Evolutionary conservation across 2,888 invertebrate species (phyloP), one percentile per base, ranked within the genome.

Genomic region (Dysmachus trigonus): DNA sequence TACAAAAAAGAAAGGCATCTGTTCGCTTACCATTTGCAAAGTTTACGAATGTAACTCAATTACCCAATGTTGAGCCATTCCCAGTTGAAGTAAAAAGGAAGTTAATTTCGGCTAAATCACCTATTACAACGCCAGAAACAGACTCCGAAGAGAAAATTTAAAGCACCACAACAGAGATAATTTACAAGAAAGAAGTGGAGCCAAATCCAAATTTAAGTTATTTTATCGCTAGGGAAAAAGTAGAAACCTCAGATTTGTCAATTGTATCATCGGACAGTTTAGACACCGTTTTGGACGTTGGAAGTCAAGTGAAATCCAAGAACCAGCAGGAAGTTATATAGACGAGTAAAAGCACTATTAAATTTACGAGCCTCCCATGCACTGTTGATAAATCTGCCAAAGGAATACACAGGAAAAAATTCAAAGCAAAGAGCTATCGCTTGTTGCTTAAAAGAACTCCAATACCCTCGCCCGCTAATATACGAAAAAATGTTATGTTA

Each of bases 241-340:
- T 91, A 1, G 92, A 92, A 38, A 91, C 91, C 87, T 92, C 92
- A 0, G 92, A 92, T 83, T 91, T 92, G 10, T 92, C 92, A 85
- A 92, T 92, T 0, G 92, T 92, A 2, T 92, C 92, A 3, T 92
- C 92, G 0, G 92, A 92, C 88, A 92, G 92, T 2, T 88, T 92
- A 84, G 92, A 92, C 30, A 92, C 92, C 0, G 92, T 92, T 87
- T 86, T 92, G 87, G 92, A 92, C 86, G 85, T 91, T 33, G 92
- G 91, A 87, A 92, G 91, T 84, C 74, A 88, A 88, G 87, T 74
- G 85, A 76, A 86, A 79, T 53, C 86, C 27, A 87, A 84, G 87
- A 86, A 85, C 53, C 85, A 85, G n/a, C 51, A 85, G 30, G 38
- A 73, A 76, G 51, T 84, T n/a, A 85, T 86, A 22, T 79, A 22